Conservation (phyloP, 2,797 vertebrate species). For the Microtus obscurus region DNA sequence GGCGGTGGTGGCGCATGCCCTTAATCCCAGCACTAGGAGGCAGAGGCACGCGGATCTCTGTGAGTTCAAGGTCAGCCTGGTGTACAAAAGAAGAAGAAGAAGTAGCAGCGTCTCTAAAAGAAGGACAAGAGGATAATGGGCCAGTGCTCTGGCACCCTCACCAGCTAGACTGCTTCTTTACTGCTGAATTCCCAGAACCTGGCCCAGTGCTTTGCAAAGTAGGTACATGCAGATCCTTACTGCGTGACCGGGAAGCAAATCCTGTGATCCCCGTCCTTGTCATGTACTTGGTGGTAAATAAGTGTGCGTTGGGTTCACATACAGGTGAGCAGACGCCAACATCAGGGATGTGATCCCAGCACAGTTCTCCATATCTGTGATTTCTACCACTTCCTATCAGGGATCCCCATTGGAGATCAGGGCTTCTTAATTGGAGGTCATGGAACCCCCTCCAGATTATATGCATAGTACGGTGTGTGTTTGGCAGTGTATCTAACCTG, state of each 20-base stretch:
- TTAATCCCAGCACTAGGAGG: background rate
- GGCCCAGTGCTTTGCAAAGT: background rate
- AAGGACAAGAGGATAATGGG: constrained; percentile 17
- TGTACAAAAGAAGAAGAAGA: background rate
- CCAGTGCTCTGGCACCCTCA: background rate
- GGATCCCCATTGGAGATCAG: background rate
- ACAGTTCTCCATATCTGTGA: background rate
- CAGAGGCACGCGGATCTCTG: background rate
- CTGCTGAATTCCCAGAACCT: background rate
- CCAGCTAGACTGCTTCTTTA: background rate
- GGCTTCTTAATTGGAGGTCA: background rate
- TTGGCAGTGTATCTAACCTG: background rate
- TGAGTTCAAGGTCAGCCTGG: background rate
- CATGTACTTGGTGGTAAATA: background rate
- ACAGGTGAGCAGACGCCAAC: background rate
- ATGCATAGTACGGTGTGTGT: background rate
- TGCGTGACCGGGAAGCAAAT: background rate
- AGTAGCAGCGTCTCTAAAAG: background rate
- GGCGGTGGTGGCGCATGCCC: background rate
- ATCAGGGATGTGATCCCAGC: background rate
- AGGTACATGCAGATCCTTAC: background rate
- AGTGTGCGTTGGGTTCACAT: background rate
- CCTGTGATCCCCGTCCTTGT: background rate
- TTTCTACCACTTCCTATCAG: background rate
- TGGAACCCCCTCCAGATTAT: background rate